These are phyloP conservation scores for Limenitis camilla DNA, from an alignment of 2,888 invertebrate genomes.

Conservation along the genomic window DNA sequence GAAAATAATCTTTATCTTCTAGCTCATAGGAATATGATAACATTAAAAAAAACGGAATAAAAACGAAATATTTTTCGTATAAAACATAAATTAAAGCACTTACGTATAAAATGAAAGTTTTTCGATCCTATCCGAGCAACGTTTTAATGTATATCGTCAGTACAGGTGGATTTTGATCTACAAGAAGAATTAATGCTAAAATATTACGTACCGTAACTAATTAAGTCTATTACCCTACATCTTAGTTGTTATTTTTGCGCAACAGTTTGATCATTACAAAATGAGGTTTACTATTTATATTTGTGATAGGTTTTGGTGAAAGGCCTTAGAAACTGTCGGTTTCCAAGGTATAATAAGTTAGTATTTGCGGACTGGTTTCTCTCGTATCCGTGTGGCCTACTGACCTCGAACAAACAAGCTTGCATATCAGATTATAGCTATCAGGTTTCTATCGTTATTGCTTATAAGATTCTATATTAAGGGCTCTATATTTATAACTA, in stretches of 20 bases:
- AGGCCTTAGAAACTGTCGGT: slow-evolving; percentile 13
- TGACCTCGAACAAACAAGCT: slow-evolving; percentile 22
- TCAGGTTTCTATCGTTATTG: slow-evolving; percentile 11
- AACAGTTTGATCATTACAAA: not conserved
- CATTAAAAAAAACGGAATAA: no score
- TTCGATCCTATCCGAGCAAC: no score
- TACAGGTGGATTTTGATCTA: no score
- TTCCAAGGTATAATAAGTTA: slow-evolving; percentile 18
- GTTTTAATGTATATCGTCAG: no score
- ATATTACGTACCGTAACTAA: no score
- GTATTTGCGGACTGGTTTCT: slow-evolving; percentile 22
- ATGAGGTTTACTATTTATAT: not conserved
- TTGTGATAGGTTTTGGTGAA: slow-evolving; percentile 17
- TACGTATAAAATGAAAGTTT: no score
- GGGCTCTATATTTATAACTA: not conserved
- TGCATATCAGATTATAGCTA: slow-evolving; percentile 23
- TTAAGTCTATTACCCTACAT: no score
- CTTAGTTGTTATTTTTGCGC: not conserved
- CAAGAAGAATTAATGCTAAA: not conserved
- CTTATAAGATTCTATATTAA: not conserved
- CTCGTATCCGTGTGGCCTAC: slow-evolving; percentile 23
- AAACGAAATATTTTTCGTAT: no score
- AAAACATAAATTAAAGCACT: no score
- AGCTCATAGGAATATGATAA: no score
- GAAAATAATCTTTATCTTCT: no score